Evolutionary conservation across 2,888 invertebrate species (phyloP).

Genomic region (Apodemia zela): DNA sequence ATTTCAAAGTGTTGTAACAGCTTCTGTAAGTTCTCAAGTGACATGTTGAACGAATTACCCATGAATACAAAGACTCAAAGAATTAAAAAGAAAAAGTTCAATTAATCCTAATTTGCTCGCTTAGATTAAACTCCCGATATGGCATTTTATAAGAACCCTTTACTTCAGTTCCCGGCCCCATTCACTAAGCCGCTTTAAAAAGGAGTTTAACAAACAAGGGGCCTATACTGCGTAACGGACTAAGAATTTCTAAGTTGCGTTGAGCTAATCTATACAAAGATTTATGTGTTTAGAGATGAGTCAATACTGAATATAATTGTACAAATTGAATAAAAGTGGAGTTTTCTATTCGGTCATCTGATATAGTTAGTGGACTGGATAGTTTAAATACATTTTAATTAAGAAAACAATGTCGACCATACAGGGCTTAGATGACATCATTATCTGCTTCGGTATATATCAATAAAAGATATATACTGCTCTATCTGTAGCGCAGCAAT

Average conservation of each 20-base stretch:
- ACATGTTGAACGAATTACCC: conserved; percentile 66
- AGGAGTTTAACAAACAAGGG: conserved; percentile 72
- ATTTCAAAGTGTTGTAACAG: conserved; percentile 34
- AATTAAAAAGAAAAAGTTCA: conserved; percentile 71
- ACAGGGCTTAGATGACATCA: too few species aligned
- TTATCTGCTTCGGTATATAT: too few species aligned
- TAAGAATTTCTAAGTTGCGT: conserved; percentile 59
- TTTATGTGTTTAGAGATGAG: conserved; percentile 23
- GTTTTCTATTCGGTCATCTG: too few species aligned
- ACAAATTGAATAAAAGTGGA: neutral
- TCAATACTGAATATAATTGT: neutral
- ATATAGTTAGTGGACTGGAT: too few species aligned
- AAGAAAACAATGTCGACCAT: too few species aligned
- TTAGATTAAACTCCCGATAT: conserved; percentile 74
- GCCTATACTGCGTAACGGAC: conserved; percentile 69
- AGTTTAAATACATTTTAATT: too few species aligned
- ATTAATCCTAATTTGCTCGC: conserved; percentile 79
- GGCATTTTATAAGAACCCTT: conserved; percentile 71
- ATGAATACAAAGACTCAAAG: conserved; percentile 61
- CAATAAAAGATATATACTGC: too few species aligned
- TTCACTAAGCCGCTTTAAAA: conserved; percentile 75
- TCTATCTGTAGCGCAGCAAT: too few species aligned
- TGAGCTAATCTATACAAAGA: conserved; percentile 47
- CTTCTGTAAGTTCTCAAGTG: conserved; percentile 52
- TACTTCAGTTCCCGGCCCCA: conserved; percentile 63